These are phyloP conservation scores for Enteromius unitaeniatus DNA, from an alignment of 2,797 vertebrate species.

Conservation along the genomic window DNA sequence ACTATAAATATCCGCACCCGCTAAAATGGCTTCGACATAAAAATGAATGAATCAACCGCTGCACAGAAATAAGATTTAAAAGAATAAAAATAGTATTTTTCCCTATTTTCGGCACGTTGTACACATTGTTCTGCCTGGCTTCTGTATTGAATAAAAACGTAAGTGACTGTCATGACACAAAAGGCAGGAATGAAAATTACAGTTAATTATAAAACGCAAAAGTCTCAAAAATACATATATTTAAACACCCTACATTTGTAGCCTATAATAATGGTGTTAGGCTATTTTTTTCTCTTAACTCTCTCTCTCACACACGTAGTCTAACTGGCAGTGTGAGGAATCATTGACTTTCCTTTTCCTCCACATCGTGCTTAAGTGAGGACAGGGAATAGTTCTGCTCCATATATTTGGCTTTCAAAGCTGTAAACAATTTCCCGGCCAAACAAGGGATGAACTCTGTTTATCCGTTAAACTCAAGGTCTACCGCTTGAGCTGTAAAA, in stretches of 20 bases:
- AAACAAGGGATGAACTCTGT: slow-evolving; percentile 16
- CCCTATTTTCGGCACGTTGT: neutral
- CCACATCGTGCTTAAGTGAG: neutral
- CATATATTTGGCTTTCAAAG: slow-evolving; percentile 3
- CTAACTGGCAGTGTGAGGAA: neutral
- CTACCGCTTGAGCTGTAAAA: slow-evolving; percentile 30
- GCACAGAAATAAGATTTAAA: neutral
- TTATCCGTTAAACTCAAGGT: slow-evolving; percentile 18
- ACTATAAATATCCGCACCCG: neutral
- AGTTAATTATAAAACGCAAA: neutral
- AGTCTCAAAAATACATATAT: neutral
- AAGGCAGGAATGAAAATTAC: neutral
- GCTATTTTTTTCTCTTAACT: neutral
- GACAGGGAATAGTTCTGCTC: neutral
- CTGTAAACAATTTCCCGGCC: neutral
- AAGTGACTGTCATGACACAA: neutral
- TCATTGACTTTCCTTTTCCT: neutral
- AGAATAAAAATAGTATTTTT: neutral
- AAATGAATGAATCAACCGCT: neutral
- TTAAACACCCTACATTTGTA: neutral
- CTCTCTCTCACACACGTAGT: too few relatives aligned
- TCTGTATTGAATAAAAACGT: neutral
- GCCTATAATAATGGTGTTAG: neutral
- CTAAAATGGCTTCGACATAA: neutral
- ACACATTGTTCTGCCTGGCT: neutral